Base-by-base conservation (phyloP, 2,797 vertebrate genomes). In the Kryptopterus vitreolus region DNA sequence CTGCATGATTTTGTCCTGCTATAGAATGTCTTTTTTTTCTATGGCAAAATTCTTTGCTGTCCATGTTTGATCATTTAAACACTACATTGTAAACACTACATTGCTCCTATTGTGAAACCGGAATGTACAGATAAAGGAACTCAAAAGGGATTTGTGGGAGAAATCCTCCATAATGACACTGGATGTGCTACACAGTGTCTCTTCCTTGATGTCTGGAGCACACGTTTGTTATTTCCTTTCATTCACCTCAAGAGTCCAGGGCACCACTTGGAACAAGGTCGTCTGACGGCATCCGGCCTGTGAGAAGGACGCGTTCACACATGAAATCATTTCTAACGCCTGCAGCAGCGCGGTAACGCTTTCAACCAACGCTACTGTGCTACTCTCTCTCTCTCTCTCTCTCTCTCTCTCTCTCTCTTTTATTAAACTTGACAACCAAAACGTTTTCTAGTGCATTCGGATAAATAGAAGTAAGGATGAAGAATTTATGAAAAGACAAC, bases 221-320 rank as follows among this genome's bases (percentile, higher is more conserved):
- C 20, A 58, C 15, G 24, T 57, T 73, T 58, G 15, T 58, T 18
- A 57, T 73, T 58, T 57, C 5, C 53, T 73, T 73, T 58, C 53
- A 73, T 73, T 73, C 38, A 38, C 52, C 53, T 73, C 33, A 73
- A 24, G 13, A 73, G 22, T 33, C 9, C 69, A 55, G 69, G 26
- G 50, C 50, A 35, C 69, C 50, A n/a, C 52, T 11, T 31, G 9
- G 12, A 73, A 38, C 71, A 24, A 58, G 53, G 53, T 58, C 53
- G n/a, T 2, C 53, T 57, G 22, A 58, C 53, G 35, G 50, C 26
- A 15, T 48, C 43, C 18, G n/a, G n/a, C 43, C n/a, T 26, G 24
- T 48, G 24, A 69, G 24, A 16, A 69, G 15, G 15, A 50, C 15
- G 31, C 31, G n/a, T 72, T n/a, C 52, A 35, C 20, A 53, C 69